Evolutionary conservation across 23 tunicate species (phyloP), one percentile per base, ranked within the genome.

Genomic region (Trididemnum miniatum): DNA sequence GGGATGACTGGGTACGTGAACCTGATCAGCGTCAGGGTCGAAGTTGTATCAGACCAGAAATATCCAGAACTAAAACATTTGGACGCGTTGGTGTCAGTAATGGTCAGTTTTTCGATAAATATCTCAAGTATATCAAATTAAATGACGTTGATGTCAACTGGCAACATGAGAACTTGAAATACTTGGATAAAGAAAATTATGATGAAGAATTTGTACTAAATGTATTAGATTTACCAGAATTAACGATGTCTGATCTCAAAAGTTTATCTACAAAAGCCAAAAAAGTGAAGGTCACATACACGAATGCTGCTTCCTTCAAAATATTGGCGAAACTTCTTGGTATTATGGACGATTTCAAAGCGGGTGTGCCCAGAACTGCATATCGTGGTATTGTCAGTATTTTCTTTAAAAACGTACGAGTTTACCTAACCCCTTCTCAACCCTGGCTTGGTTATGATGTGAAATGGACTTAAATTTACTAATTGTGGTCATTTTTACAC

Each of bases 1-100:
- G 99, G 99, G 99, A 96, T 59, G 99, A 96, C 83, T 96, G 99
- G 99, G 38, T 96, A 37, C 83, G 99, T 22, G 71, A 87, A n/a
- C 90, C 94, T 1, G 40, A 25, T 1, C 99, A 96, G 73, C 80
- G 96, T 24, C 77, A 83, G 29, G 84, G 65, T 30, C 72, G 99
- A 31, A 39, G 91, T 30, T 96, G 99, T 76, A 87, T 96, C 32
- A 37, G 97, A 30, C 99, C 99, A 2, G 99, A 96, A 69, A 64
- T 96, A 2, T 80, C 97, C 0, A 80, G 99, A 44, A 91, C 99
- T 2, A 94, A 82, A 65, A 96, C 99, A 20, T 96, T 96, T 75
- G 99, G 99, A 23, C 78, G 69, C 28, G 65, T 72, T 20, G 99
- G 99, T 28, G 99, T 96, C 54, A 87, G 93, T 51, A 88, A 87